Base-by-base conservation (phyloP, 2,797 vertebrate genomes). In the Triplophysa yarkandensis region DNA sequence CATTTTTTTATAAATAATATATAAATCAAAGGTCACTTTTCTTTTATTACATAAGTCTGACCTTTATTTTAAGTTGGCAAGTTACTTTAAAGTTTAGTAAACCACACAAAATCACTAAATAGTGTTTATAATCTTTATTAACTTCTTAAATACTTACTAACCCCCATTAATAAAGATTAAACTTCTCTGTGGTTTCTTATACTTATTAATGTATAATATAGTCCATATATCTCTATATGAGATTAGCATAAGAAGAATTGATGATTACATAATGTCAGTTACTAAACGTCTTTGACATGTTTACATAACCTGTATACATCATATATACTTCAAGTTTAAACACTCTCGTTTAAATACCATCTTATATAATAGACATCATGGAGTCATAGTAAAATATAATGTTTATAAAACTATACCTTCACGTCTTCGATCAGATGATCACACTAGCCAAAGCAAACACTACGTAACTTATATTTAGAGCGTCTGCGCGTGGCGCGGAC, bases 201-300 rank as follows among this genome's bases (percentile, higher is more conserved):
- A 8, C 9, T 34, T 7, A 34, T n/a, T n/a, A n/a, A n/a, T n/a
- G n/a, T n/a, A n/a, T n/a, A n/a, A n/a, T n/a, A n/a, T n/a, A n/a
- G n/a, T n/a, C n/a, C n/a, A n/a, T n/a, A n/a, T n/a, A n/a, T n/a
- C n/a, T n/a, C n/a, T n/a, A n/a, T n/a, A n/a, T n/a, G n/a, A n/a
- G n/a, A n/a, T n/a, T n/a, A n/a, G n/a, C n/a, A n/a, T n/a, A n/a
- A n/a, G n/a, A n/a, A n/a, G n/a, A n/a, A n/a, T 19, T 19, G 19
- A 27, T 36, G 57, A 30, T 71, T 62, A 71, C 73, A 60, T 23
- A 75, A 74, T 4, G 3, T 2, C 19, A 36, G 13, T 52, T 67
- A 36, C 65, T 36, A 16, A 61, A 61, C 63, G 17, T 28, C 13
- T 4, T 30, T 16, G n/a, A 58, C 67, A 17, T 21, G 2, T 13